These are phyloP conservation scores for Myiozetetes cayanensis DNA, from an alignment of 2,113 vertebrate genomes.

Conservation along the genomic window DNA sequence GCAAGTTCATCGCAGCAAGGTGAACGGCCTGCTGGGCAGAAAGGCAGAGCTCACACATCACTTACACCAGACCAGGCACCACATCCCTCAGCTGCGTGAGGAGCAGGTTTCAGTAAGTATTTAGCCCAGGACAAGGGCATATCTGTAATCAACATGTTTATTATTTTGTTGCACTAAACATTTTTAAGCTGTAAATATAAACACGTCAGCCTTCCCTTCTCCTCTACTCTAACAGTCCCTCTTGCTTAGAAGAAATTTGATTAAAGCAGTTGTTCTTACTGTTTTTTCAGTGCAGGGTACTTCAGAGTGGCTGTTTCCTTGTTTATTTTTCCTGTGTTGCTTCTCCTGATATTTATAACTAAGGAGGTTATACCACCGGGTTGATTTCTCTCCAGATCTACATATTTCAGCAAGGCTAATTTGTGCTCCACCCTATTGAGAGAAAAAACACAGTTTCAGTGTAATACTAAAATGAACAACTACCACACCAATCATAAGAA, in stretches of 20 bases:
- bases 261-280: constrained; percentile 57
- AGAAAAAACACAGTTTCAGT: not conserved
- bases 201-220: not conserved
- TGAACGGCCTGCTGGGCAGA: not conserved
- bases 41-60: not conserved
- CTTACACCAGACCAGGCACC: not conserved
- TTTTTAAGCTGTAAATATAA: not conserved
- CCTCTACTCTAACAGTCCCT: not conserved
- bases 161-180: not conserved
- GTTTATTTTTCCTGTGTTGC: constrained; percentile 72
- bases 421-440: constrained; percentile 88
- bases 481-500: not conserved
- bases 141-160: not conserved
- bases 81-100: not conserved
- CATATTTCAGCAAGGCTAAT: constrained; percentile 91
- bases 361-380: constrained; percentile 93
- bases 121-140: not conserved
- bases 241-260: not conserved
- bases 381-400: constrained; percentile 82
- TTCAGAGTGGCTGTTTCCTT: constrained; percentile 39
- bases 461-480: not conserved
- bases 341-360: constrained; percentile 82
- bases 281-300: constrained; percentile 49
- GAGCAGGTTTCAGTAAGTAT: not conserved
- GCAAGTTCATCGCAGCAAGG: not conserved